Evolutionary conservation across 35 echinoderm and acorn worm species (phyloP).

Genomic region (Patiria miniata): DNA sequence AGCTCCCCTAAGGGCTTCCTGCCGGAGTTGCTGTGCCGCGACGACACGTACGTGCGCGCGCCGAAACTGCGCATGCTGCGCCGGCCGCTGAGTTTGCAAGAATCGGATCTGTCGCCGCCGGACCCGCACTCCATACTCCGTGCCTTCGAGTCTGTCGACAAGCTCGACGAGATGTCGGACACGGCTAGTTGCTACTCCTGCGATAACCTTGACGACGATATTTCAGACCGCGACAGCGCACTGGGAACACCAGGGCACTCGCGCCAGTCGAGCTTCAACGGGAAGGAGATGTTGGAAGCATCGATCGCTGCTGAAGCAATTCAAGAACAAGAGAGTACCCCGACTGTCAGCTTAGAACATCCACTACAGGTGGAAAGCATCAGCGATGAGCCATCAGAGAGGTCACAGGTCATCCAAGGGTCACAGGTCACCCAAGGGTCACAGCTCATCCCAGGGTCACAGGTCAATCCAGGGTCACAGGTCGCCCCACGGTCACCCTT

Average conservation of each 20-base stretch:
- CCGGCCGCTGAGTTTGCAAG: conserved; percentile 45
- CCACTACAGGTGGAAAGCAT: too few species aligned
- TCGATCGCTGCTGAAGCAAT: neutral
- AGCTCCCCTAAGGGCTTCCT: conserved; percentile 25
- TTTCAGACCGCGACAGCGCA: neutral
- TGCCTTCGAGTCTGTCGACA: conserved; percentile 62
- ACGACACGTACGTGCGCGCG: conserved; percentile 45
- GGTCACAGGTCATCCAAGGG: too few species aligned
- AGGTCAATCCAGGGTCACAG: too few species aligned
- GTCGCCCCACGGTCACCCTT: too few species aligned
- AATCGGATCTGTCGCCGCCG: neutral
- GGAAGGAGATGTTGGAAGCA: neutral
- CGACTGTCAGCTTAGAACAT: too few species aligned
- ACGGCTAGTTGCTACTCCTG: conserved; percentile 35
- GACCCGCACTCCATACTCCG: conserved; percentile 60
- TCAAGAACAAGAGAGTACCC: neutral
- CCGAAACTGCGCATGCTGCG: conserved; percentile 19
- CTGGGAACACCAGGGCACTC: conserved; percentile 22
- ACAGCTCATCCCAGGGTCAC: too few species aligned
- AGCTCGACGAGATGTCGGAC: conserved; percentile 82
- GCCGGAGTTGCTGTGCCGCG: neutral
- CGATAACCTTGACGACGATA: conserved; percentile 30
- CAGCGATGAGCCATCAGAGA: too few species aligned
- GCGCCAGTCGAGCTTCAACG: neutral
- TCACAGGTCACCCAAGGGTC: too few species aligned